Conservation (phyloP, 2,113 vertebrate genomes). For the Podocnemis expansa region DNA sequence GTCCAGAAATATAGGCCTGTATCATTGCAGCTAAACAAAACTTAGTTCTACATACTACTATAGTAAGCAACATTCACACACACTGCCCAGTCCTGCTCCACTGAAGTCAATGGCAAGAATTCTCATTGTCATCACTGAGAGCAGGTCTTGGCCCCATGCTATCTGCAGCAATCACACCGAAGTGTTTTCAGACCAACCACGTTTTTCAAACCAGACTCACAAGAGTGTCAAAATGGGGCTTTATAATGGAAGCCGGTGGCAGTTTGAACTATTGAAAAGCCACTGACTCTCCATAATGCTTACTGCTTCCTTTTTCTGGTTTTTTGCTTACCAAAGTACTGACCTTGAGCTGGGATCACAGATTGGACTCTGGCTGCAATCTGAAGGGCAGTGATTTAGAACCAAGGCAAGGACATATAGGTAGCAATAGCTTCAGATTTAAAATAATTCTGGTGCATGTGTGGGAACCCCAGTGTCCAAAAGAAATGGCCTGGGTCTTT, state of each 20-base stretch:
- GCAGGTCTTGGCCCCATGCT: no score
- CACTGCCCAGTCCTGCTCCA: neutral
- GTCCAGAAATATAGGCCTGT: neutral
- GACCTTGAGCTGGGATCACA: neutral
- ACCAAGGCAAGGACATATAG: neutral
- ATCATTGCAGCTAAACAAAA: neutral
- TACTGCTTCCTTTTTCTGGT: no score
- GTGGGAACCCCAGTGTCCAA: neutral
- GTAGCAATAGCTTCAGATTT: neutral
- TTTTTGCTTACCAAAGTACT: no score
- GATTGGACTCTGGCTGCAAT: neutral
- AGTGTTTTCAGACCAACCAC: no score
- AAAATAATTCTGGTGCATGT: neutral
- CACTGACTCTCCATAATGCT: neutral
- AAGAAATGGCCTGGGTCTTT: neutral
- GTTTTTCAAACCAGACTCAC: no score
- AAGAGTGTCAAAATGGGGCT: no score
- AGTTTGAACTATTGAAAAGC: neutral
- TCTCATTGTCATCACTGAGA: no score
- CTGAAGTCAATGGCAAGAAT: no score
- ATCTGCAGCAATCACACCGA: no score
- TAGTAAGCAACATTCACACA: neutral
- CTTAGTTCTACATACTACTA: neutral
- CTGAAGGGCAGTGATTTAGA: neutral
- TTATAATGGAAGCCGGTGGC: neutral